Evolutionary conservation across 2,888 invertebrate species (phyloP).

Genomic region (Pemphredon lugubris): DNA sequence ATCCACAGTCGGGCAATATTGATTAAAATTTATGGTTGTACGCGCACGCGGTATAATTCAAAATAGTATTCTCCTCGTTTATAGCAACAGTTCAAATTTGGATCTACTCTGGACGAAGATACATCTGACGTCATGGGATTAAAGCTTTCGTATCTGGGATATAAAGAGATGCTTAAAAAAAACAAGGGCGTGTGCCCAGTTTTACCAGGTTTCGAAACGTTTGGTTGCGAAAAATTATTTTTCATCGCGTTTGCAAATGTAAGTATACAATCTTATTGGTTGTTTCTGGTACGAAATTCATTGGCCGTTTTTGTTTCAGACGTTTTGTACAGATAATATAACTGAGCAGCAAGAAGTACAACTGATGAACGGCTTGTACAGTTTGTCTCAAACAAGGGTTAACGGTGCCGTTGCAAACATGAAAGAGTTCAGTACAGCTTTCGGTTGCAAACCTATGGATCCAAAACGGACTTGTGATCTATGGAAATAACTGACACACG

Average conservation of each 20-base stretch:
- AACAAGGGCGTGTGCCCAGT: neutral
- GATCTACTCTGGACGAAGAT: neutral
- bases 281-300: too few species aligned
- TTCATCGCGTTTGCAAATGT: neutral
- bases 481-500: neutral
- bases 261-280: neutral
- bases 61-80: neutral
- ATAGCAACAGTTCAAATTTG: too few species aligned
- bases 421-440: neutral
- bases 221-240: neutral
- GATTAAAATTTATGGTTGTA: neutral
- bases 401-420: slow-evolving; percentile 4
- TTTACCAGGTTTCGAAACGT: neutral
- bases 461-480: neutral
- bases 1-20: too few species aligned
- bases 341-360: neutral
- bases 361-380: neutral
- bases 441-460: neutral
- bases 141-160: neutral
- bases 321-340: too few species aligned
- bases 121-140: neutral
- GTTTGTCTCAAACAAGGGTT: neutral
- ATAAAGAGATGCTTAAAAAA: neutral
- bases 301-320: too few species aligned
- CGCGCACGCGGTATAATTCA: neutral